These are phyloP conservation scores for Carcinoscorpius rotundicauda DNA, from an alignment of 1,140 invertebrate genomes.

Conservation along the genomic window DNA sequence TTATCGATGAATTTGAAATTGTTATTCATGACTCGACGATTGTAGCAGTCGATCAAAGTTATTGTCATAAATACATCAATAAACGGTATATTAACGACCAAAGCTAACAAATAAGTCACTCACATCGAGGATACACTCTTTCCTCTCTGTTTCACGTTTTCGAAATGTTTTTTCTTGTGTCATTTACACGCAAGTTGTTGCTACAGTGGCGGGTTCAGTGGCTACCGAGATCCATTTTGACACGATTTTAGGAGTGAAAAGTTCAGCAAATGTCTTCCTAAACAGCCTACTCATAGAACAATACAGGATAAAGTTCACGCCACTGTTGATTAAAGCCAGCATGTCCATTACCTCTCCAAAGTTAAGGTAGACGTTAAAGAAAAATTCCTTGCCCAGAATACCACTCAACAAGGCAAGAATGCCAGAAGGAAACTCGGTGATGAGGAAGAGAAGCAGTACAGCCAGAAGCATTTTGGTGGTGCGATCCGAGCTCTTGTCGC, in stretches of 20 bases:
- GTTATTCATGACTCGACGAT: too few relatives aligned
- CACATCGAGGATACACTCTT: too few relatives aligned
- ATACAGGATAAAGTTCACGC: conserved; percentile 88
- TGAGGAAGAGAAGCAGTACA: conserved; percentile 46
- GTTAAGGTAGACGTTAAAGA: conserved; percentile 58
- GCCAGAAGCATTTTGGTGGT: conserved; percentile 84
- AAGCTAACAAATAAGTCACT: too few relatives aligned
- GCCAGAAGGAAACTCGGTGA: conserved; percentile 58
- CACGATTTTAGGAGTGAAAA: conserved; percentile 40
- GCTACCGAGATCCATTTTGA: conserved; percentile 23
- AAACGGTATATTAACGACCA: too few relatives aligned
- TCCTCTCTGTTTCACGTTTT: too few relatives aligned
- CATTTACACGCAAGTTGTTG: conserved; percentile 21
- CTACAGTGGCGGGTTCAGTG: conserved; percentile 21
- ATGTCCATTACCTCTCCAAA: conserved; percentile 71
- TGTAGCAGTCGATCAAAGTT: too few relatives aligned
- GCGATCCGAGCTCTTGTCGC: conserved; percentile 40
- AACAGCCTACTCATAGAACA: conserved; percentile 91
- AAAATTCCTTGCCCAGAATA: conserved; percentile 55
- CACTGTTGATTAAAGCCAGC: conserved; percentile 76
- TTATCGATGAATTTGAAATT: too few relatives aligned
- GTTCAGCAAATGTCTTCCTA: conserved; percentile 62
- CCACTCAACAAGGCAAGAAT: conserved; percentile 63
- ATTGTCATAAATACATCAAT: too few relatives aligned
- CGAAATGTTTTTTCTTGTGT: too few relatives aligned